Evolutionary conservation across 2,113 vertebrate species (phyloP).

Genomic region (Nestor notabilis): DNA sequence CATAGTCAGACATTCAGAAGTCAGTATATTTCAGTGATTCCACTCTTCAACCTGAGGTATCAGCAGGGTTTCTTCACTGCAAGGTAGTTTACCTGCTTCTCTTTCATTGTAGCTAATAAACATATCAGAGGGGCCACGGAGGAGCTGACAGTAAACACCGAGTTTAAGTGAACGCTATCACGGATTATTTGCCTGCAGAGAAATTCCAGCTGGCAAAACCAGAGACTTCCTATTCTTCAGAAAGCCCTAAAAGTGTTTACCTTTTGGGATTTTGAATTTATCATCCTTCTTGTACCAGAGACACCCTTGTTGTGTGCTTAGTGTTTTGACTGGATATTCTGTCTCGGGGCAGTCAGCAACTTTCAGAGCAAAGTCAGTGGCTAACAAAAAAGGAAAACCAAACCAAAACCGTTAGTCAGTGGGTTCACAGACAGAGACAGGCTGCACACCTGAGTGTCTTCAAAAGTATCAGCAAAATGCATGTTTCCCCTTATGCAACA

Average conservation of each 20-base stretch:
- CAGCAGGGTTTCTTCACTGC: not conserved
- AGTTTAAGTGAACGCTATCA: not conserved
- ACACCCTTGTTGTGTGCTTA: constrained; percentile 83
- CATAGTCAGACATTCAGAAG: not conserved
- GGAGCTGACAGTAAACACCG: not conserved
- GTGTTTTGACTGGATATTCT: constrained; percentile 86
- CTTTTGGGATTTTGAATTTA: constrained; percentile 98
- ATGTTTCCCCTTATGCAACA: not conserved
- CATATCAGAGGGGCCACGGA: not conserved
- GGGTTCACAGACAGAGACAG: not conserved
- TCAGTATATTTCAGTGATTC: not conserved
- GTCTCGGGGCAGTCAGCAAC: constrained; percentile 88
- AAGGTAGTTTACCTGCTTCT: not conserved
- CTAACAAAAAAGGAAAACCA: constrained; percentile 65
- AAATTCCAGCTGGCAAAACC: not conserved
- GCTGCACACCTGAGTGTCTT: not conserved
- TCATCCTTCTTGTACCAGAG: constrained; percentile 97
- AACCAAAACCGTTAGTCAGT: not conserved
- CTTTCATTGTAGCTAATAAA: not conserved
- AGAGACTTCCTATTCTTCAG: not conserved
- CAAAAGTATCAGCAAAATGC: not conserved
- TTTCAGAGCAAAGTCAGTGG: constrained; percentile 92
- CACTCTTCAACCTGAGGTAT: not conserved
- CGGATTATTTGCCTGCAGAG: not conserved
- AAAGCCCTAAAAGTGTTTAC: constrained; percentile 66